Evolutionary conservation across 2,888 invertebrate genomes (phyloP).

Genomic region (Aplocera efformata): DNA sequence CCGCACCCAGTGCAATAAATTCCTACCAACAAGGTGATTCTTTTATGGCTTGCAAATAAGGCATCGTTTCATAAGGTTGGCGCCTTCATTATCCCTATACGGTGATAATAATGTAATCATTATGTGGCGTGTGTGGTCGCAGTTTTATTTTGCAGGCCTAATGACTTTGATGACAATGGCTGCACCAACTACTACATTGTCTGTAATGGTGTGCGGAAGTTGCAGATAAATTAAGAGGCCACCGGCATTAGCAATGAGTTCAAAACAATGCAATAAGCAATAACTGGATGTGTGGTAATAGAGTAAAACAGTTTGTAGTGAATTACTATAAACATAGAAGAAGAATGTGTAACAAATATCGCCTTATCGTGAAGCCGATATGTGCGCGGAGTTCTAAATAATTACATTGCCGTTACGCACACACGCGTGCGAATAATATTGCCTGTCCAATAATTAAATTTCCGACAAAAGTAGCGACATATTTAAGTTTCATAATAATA

Average conservation of each 20-base stretch:
- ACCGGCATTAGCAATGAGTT: constrained; percentile 45
- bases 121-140: constrained; percentile 23
- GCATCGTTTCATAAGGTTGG: constrained; percentile 20
- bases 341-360: too few relatives aligned
- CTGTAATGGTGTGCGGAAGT: constrained; percentile 37
- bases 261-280: constrained; percentile 45
- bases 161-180: constrained; percentile 53
- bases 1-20: constrained; percentile 30
- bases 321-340: too few relatives aligned
- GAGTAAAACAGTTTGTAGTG: constrained; percentile 3
- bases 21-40: constrained; percentile 24
- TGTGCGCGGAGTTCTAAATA: too few relatives aligned
- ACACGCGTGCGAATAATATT: too few relatives aligned
- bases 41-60: constrained; percentile 24
- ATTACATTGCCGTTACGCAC: too few relatives aligned
- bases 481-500: too few relatives aligned
- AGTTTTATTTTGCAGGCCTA: constrained; percentile 38
- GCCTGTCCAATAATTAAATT: too few relatives aligned
- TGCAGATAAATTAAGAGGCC: constrained; percentile 50
- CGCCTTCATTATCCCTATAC: constrained; percentile 27
- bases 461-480: too few relatives aligned
- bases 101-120: constrained; percentile 25
- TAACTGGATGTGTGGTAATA: constrained; percentile 26
- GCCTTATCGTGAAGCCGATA: too few relatives aligned
- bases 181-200: constrained; percentile 22